Conservation (phyloP, 2,113 vertebrate species). For the Aegypius monachus region DNA sequence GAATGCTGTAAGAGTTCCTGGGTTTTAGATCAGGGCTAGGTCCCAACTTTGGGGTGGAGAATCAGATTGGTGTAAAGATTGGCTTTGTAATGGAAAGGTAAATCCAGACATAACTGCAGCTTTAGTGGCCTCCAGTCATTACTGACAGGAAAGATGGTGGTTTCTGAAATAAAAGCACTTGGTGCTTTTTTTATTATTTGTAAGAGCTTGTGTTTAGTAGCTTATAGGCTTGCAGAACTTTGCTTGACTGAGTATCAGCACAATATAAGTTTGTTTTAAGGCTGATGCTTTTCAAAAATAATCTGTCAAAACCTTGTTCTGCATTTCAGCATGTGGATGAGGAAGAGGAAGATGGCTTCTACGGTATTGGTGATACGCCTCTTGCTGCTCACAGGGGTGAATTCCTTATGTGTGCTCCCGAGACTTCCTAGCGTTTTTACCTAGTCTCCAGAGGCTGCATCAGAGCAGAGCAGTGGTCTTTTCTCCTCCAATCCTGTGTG, state of each 20-base stretch:
- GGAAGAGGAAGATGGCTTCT: neutral
- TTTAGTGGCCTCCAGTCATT: neutral
- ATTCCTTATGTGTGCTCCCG: neutral
- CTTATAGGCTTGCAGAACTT: neutral
- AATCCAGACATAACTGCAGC: neutral
- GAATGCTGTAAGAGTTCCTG: neutral
- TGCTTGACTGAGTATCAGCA: neutral
- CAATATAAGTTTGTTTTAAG: neutral
- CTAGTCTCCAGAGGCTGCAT: neutral
- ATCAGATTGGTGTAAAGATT: neutral
- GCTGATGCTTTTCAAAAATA: neutral
- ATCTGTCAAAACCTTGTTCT: neutral
- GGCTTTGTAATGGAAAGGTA: neutral
- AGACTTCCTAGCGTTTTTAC: neutral
- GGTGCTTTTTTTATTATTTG: neutral
- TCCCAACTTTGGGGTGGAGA: neutral
- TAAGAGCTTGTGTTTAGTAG: neutral
- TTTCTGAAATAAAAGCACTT: neutral
- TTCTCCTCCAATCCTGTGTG: neutral
- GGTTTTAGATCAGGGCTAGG: neutral
- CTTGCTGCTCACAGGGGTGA: neutral
- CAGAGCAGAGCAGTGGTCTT: neutral
- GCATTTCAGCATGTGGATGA: neutral
- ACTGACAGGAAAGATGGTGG: neutral
- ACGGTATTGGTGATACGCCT: neutral